Evolutionary conservation across 1,140 invertebrate species (phyloP), one percentile per base, ranked within the genome.

Genomic region (Trichomalopsis sarcophagae): DNA sequence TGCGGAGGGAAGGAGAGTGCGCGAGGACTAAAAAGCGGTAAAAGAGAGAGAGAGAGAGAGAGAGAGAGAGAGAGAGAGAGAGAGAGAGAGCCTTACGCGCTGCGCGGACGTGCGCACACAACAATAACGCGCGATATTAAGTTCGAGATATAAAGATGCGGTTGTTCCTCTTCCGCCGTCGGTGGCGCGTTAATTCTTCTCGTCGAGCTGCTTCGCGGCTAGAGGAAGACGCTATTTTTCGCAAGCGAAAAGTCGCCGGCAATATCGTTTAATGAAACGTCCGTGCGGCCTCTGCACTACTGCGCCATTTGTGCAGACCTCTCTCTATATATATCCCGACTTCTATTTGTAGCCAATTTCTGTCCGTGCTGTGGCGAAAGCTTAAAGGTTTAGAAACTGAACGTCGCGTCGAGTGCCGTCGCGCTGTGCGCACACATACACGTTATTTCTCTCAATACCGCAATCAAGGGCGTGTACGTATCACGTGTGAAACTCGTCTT

Each of bases 191-290:
- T 81, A 73, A 73, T 74, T 75, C 71, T 62, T 44, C 50, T 33
- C 30, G 69, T 23, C 50, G 71, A 62, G 10, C 9, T 11, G 14
- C 62, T 75, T 75, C 33, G 14, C 0, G 0, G 9, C 6, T 14
- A 62, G 71, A 62, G 71, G 13, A 7, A 5, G 36, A 40, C 0
- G 0, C 36, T 7, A 14, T 23, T 82, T 62, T 40, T 71, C 7
- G 9, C 33, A 75, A 82, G 81, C 27, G 36, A 30, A 62, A 81
- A 81, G 36, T 69, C 62, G 69, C 55, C 69, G 66, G 87, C 87
- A 89, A 89, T 88, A 88, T 89, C 84, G 84, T 86, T 88, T 89
- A 89, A 90, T 88, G 89, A 89, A 90, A 90, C 89, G 89, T 88
- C 87, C 82, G 81, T 5, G 73, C 79, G 62, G 73, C 86, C 23